Base-by-base conservation (phyloP, 1,140 invertebrate species). In the Trinorchestia longiramus region DNA sequence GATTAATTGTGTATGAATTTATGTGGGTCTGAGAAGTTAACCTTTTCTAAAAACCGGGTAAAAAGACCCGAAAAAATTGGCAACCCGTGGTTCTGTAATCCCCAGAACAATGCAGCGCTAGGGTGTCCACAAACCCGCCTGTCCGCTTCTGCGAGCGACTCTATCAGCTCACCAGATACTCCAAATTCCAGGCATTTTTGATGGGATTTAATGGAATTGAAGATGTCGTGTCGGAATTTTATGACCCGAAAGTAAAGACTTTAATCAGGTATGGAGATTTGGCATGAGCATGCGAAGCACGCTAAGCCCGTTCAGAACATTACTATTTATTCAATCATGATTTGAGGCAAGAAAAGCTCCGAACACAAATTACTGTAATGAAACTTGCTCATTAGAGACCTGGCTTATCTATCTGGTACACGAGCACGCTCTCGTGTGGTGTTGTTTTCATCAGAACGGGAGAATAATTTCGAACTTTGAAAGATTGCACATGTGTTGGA, bases 211-310 rank as follows among this genome's bases (percentile, higher is more conserved):
- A 94, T 94, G 92, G 92, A 94, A 94, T 45, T 94, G 92, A 94
- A 94, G 92, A 94, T 94, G 92, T 94, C 44, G 92, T 43, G 43
- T 45, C 36, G 92, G 92, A 43, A 94, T 94, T 94, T 94, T 45
- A 94, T 44, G 92, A 94, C 43, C 92, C 92, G 92, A 94, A 94
- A 94, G 92, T 47, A 94, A 94, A 94, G 92, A 43, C 92, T 94
- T 94, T 94, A 94, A 94, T 94, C 92, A 94, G 92, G 41, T 94
- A 47, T 47, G 92, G 92, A 47, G 92, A 94, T n/a, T 47, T 94
- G 92, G 92, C 92, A 94, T 42, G 92, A 94, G 92, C 92, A 94
- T 94, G 43, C 92, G 43, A 94, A 43, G 92, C 43, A 94, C 44
- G 43, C 92, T n/a, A 45, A 23, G 44, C 92, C 36, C 92, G 92